phyloP scores from a whole-genome alignment of 2,113 vertebrate species.

The Zosterops japonicus region DNA sequence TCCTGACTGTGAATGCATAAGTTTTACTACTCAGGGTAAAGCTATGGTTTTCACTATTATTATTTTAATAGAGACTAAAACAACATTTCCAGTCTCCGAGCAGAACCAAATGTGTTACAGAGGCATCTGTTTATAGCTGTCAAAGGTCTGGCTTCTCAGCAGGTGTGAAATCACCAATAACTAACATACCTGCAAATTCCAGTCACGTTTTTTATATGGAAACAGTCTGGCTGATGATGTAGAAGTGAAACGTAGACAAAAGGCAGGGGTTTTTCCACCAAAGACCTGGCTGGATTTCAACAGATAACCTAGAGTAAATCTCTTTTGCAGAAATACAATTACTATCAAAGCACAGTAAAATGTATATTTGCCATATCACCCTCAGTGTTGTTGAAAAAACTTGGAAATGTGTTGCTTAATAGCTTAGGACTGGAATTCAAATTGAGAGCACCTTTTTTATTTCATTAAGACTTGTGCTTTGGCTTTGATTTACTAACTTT shows the following conservation, averaged over 20 bases:
- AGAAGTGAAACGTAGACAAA: background rate
- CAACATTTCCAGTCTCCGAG: background rate
- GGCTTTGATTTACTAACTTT: background rate
- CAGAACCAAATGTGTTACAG: background rate
- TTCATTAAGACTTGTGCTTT: background rate
- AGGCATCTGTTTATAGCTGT: slow-evolving; percentile 20
- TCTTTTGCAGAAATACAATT: background rate
- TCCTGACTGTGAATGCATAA: background rate
- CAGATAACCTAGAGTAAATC: background rate
- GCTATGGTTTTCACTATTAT: background rate
- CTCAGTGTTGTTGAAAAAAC: background rate
- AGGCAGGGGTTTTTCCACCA: background rate
- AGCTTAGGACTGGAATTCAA: background rate
- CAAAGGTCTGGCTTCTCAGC: background rate
- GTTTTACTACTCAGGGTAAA: background rate
- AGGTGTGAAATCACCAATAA: slow-evolving; percentile 1
- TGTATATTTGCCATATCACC: background rate
- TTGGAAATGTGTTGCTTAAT: background rate
- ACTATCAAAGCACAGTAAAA: background rate
- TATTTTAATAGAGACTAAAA: background rate
- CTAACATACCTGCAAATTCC: background rate
- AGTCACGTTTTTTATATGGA: background rate
- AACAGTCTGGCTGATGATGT: background rate
- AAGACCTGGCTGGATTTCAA: background rate
- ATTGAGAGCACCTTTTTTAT: background rate